Evolutionary conservation across 2,113 vertebrate genomes (phyloP).

Genomic region (Prunella fulvescens): DNA sequence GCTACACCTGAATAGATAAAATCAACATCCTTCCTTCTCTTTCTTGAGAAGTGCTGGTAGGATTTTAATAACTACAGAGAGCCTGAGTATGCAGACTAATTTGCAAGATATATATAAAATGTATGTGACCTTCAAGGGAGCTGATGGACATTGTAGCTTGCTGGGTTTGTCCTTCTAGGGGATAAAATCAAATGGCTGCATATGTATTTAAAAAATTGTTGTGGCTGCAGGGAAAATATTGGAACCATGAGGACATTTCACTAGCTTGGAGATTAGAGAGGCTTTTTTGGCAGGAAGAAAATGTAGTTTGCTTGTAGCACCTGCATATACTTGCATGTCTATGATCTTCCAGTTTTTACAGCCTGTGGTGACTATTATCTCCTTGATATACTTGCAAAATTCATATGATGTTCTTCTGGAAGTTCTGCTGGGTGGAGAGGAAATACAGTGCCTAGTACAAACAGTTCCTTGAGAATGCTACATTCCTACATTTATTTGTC

Average conservation of each 20-base stretch:
- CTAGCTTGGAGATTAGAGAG: neutral
- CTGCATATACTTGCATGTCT: slow-evolving; percentile 24
- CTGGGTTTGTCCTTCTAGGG: neutral
- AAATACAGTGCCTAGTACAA: neutral
- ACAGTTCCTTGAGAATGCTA: slow-evolving; percentile 26
- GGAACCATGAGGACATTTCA: neutral
- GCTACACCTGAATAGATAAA: neutral
- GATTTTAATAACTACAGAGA: neutral
- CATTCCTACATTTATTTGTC: slow-evolving; percentile 20
- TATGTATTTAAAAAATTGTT: neutral
- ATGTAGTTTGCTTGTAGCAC: neutral
- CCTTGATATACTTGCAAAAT: neutral
- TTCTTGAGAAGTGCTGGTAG: neutral
- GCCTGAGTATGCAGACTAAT: neutral
- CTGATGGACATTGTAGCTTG: neutral
- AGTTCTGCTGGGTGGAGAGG: neutral
- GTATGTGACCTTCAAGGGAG: neutral
- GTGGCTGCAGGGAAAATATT: slow-evolving; percentile 4
- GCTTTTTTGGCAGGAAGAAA: neutral
- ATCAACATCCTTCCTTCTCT: neutral
- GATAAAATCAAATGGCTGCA: neutral
- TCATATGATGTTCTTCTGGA: neutral
- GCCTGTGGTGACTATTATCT: neutral
- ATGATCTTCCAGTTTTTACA: neutral
- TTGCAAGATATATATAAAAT: neutral